Conservation (phyloP, 2,888 invertebrate genomes). For the Tuta absoluta region DNA sequence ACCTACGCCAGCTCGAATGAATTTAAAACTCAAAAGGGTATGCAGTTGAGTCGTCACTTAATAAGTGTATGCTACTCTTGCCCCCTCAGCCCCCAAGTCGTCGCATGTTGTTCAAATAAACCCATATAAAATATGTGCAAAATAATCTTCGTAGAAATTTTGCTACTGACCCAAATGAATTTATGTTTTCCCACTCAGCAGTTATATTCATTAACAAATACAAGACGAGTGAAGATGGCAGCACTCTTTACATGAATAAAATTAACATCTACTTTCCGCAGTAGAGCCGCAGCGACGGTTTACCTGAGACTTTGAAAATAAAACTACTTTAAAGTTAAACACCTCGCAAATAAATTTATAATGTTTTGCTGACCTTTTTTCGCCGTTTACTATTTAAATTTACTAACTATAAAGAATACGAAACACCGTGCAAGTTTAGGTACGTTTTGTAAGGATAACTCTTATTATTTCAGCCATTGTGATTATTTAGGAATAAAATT, state of each 20-base stretch:
- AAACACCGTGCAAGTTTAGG: too few relatives aligned
- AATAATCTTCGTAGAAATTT: background rate
- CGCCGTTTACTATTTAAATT: too few relatives aligned
- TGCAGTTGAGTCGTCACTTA: too few relatives aligned
- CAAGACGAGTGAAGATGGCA: conserved; percentile 25
- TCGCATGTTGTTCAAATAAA: too few relatives aligned
- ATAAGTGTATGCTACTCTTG: too few relatives aligned
- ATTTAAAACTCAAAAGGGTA: too few relatives aligned
- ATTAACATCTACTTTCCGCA: conserved; percentile 34
- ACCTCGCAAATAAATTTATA: background rate
- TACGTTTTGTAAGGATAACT: too few relatives aligned
- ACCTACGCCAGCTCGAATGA: too few relatives aligned
- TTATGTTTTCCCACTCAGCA: conserved; percentile 2
- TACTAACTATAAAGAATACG: too few relatives aligned
- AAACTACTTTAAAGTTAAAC: conserved; percentile 25
- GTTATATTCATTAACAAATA: conserved; percentile 31
- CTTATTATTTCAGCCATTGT: too few relatives aligned
- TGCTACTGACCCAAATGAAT: background rate
- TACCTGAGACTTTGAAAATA: conserved; percentile 26
- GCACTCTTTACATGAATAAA: conserved; percentile 34
- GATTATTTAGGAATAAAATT: too few relatives aligned
- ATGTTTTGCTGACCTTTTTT: background rate
- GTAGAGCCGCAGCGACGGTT: conserved; percentile 23
- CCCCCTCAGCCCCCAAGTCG: too few relatives aligned
- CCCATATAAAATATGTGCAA: background rate